Base-by-base conservation (phyloP, 2,888 invertebrate genomes). In the Lacanobia oleracea region DNA sequence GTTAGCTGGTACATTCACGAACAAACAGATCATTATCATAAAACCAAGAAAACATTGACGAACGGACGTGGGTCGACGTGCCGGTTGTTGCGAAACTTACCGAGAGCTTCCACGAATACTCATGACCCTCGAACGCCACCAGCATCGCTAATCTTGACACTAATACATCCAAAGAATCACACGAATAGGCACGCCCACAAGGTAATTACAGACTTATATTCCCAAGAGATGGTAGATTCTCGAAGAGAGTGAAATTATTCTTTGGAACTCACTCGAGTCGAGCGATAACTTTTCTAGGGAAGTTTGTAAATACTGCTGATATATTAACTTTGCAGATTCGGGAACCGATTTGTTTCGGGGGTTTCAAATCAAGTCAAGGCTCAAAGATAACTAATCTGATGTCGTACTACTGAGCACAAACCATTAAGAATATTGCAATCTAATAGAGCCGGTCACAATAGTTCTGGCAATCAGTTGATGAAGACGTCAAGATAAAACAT, bases 101-200 rank as follows among this genome's bases (percentile, higher is more conserved):
- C 18, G 68, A 86, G 80, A 88, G 86, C 86, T 91, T 91, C 91
- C 87, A 89, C 86, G 91, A 91, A 91, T 87, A 87, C 85, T 87
- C 84, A 86, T 90, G 91, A 91, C 90, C 92, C 91, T 88, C 69
- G 87, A 84, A 90, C 91, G 90, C 86, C 74, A 88, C 84, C 87
- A 87, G 90, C 90, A 91, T 92, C 75, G 81, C 83, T 92, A 92
- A 93, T 93, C 90, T 90, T 91, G 90, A 91, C 88, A 89, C 87
- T 88, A 89, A 89, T 89, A 90, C 84, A 86, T 77, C 82, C 84
- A 79, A 86, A 87, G 81, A 84, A 83, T 79, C 77, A 78, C 83
- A 78, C 57, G 61, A 73, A 77, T 63, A 62, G 45, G 23, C 67
- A 82, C 82, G 68, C 67, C 85, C 77, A 86, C 81, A 73, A 69